Evolutionary conservation across 2,113 vertebrate species (phyloP), one percentile per base, ranked within the genome.

Genomic region (Manacus vitellinus): DNA sequence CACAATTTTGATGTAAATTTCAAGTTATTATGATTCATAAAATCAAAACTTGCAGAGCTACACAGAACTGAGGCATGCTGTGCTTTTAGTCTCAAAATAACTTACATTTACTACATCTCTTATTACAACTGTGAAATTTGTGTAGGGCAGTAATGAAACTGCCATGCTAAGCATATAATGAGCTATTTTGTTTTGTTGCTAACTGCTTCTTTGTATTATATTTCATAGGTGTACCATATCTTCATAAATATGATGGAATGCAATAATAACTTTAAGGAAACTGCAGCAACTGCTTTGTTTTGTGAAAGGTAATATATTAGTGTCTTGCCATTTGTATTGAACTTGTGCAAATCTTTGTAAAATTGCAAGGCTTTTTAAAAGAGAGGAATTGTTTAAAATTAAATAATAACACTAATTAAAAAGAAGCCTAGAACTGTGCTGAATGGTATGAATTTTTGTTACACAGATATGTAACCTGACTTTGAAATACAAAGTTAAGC

Each of bases 191-290:
- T 85, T 97, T 95, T 89, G 85, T 93, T 97, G 75, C 93, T 98
- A 98, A 97, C 95, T 96, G 90, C 90, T 44, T 96, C 43, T 95
- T 95, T 97, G 71, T 61, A 90, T 94, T 97, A 63, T 59, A 77
- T 79, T 96, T 97, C 58, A 88, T 95, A 97, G 96, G 27, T 92
- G 92, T 93, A 85, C 54, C 3, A 39, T 67, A 94, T 71, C 79
- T 82, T 93, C 81, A 97, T 97, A 97, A 97, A 98, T 88, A 93
- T 97, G 97, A 98, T 98, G 97, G 87, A 98, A 77, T 95, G 46
- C 91, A 94, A 96, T 88, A 98, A 98, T 98, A 97, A 97, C 87
- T 91, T 95, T 75, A 90, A 94, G 68, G 43, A 27, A 94, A 94
- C 52, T 67, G 79, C 51, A 25, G 12, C 17, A 95, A 95, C 56